These are phyloP conservation scores for Polymixis lichenea DNA, from an alignment of 2,888 invertebrate genomes.

Conservation along the genomic window DNA sequence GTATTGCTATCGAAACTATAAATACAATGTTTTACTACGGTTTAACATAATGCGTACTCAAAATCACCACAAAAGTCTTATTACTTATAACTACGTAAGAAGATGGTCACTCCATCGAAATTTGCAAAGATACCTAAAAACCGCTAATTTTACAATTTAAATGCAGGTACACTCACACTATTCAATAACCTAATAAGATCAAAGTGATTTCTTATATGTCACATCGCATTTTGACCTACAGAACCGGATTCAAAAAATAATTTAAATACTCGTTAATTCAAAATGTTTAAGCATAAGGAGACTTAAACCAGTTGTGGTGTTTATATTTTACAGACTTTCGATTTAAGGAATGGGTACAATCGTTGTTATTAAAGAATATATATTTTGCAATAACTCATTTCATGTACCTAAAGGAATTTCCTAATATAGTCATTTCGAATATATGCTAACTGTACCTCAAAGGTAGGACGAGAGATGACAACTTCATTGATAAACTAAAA, in stretches of 20 bases:
- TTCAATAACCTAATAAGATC: too few relatives aligned
- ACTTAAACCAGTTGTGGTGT: constrained; percentile 18
- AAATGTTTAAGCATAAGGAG: constrained; percentile 18
- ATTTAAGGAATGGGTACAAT: too few relatives aligned
- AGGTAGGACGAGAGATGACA: too few relatives aligned
- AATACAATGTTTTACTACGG: not conserved
- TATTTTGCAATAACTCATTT: too few relatives aligned
- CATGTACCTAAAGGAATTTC: too few relatives aligned
- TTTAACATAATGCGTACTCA: not conserved
- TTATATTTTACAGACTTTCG: too few relatives aligned
- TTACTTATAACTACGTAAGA: constrained; percentile 12
- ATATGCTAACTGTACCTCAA: too few relatives aligned
- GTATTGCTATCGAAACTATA: not conserved
- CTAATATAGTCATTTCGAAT: too few relatives aligned
- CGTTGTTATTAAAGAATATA: too few relatives aligned
- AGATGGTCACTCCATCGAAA: not conserved
- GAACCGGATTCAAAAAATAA: constrained; percentile 23
- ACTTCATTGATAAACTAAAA: too few relatives aligned
- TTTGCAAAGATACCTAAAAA: not conserved
- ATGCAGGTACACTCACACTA: not conserved
- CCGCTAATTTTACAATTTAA: not conserved
- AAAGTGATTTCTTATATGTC: not conserved
- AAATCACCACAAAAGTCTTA: constrained; percentile 16
- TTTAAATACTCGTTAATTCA: constrained; percentile 30
- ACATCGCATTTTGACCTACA: not conserved